Percentiles rank a stretch among this genome's conserved stretches.
Evolutionary conservation across 2,888 invertebrate genomes (phyloP).

Genomic region (Anoplius nigerrimus): DNA sequence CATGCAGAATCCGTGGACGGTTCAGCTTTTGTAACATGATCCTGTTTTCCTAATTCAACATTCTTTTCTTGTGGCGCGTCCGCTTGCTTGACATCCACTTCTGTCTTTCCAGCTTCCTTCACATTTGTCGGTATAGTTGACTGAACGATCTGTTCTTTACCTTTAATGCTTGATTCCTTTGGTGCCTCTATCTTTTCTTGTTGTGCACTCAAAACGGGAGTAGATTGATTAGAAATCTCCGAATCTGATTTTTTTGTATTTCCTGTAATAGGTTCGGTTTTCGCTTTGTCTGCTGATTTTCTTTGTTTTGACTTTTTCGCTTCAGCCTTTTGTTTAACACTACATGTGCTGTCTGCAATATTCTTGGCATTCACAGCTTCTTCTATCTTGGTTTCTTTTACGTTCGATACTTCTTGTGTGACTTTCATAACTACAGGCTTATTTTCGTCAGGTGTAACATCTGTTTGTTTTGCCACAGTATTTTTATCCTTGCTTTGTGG

Average conservation of each 20-base stretch:
- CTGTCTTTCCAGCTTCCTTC: no score
- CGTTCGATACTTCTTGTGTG: no score
- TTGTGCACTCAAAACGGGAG: neutral
- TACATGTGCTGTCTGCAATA: neutral
- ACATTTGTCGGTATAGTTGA: no score
- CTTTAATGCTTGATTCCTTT: neutral
- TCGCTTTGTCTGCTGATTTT: conserved; percentile 5
- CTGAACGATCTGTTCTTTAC: neutral
- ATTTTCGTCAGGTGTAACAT: neutral
- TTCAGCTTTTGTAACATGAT: no score
- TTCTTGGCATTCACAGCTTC: neutral
- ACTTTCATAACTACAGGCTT: no score
- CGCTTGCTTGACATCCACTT: no score
- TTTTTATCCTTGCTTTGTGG: conserved; percentile 22
- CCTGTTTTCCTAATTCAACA: no score
- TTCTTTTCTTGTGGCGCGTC: no score
- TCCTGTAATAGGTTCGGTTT: neutral
- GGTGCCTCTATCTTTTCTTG: neutral
- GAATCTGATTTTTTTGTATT: neutral
- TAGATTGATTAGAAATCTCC: neutral
- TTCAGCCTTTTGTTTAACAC: conserved; percentile 4
- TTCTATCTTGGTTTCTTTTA: no score
- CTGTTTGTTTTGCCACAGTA: conserved; percentile 18
- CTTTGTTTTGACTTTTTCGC: neutral
- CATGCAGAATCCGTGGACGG: no score